Evolutionary conservation across 1,140 invertebrate genomes (phyloP).

Genomic region (Diorhabda sublineata): DNA sequence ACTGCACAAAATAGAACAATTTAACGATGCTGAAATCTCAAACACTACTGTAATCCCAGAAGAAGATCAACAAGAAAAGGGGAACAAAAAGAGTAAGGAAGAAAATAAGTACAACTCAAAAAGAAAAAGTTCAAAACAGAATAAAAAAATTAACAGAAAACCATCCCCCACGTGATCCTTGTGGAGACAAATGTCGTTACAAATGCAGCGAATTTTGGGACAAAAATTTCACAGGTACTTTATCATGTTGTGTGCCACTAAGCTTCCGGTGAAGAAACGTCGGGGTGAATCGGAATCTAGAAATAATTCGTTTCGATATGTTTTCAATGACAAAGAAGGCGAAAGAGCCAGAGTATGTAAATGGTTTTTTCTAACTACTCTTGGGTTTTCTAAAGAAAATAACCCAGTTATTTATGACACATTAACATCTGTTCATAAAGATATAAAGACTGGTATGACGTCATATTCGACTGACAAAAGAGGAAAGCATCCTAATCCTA

Average conservation of each 20-base stretch:
- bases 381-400: conserved; percentile 18
- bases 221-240: no score
- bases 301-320: not conserved
- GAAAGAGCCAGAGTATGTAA: conserved; percentile 12
- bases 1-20: no score
- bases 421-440: conserved; percentile 11
- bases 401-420: not conserved
- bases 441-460: conserved; percentile 8
- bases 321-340: not conserved
- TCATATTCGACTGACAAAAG: conserved; percentile 16
- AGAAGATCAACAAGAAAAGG: not conserved
- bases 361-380: conserved; percentile 15
- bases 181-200: not conserved
- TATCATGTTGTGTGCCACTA: no score
- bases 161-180: not conserved
- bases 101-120: conserved; percentile 17
- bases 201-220: not conserved
- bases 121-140: not conserved
- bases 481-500: conserved; percentile 22
- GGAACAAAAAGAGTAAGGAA: conserved; percentile 13
- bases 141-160: not conserved
- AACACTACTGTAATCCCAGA: no score
- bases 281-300: no score
- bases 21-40: no score
- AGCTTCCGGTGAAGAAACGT: no score